These are phyloP conservation scores for Drosophila ustulata DNA, from an alignment of 2,888 invertebrate genomes.

Conservation along the genomic window DNA sequence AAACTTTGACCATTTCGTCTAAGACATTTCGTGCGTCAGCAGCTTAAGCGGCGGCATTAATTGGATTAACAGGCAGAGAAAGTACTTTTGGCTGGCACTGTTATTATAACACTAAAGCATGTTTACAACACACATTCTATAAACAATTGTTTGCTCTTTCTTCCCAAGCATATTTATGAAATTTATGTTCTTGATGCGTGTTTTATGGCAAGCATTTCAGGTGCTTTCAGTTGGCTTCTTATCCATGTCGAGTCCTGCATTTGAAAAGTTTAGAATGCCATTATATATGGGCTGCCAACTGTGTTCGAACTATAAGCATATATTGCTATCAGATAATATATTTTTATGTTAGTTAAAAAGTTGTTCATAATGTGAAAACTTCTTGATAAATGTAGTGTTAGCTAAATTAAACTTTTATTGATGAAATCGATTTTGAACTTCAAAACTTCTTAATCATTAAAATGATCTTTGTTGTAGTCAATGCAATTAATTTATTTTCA, in stretches of 20 bases:
- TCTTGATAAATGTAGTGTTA: too few relatives aligned
- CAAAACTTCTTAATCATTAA: too few relatives aligned
- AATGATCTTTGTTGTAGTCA: too few relatives aligned
- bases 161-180: slow-evolving; percentile 2
- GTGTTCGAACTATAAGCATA: not conserved
- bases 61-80: slow-evolving; percentile 36
- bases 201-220: not conserved
- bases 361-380: not conserved
- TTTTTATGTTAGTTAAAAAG: not conserved
- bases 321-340: not conserved
- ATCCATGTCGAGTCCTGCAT: not conserved
- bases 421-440: too few relatives aligned
- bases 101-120: slow-evolving; percentile 9
- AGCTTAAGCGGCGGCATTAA: slow-evolving; percentile 45
- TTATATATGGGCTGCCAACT: not conserved
- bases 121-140: slow-evolving; percentile 10
- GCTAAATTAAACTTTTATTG: too few relatives aligned
- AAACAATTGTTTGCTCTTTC: not conserved
- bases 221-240: not conserved
- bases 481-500: too few relatives aligned
- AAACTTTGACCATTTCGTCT: slow-evolving; percentile 55
- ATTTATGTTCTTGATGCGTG: slow-evolving; percentile 1
- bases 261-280: not conserved
- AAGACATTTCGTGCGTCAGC: slow-evolving; percentile 22
- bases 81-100: slow-evolving; percentile 33